Conservation (phyloP, 2,113 vertebrate species). For the Elephas maximus region DNA sequence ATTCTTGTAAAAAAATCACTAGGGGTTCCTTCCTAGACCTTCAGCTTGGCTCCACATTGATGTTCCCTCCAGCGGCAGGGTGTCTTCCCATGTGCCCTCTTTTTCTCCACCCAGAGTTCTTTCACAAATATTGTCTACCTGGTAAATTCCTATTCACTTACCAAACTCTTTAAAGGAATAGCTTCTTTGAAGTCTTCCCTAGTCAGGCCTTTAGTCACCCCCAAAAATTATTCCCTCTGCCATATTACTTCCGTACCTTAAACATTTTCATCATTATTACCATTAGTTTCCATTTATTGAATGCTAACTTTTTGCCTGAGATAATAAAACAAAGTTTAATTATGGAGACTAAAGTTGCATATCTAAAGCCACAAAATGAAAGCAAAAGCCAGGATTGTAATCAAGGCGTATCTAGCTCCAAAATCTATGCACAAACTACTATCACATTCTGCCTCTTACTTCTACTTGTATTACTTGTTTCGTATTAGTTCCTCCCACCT, state of each 20-base stretch:
- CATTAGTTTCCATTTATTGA: not conserved
- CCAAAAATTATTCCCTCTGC: not conserved
- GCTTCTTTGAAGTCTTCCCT: not conserved
- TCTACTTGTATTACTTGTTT: slow-evolving; percentile 32
- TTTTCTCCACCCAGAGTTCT: not conserved
- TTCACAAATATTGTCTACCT: not conserved
- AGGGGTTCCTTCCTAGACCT: not conserved
- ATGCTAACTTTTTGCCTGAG: not conserved
- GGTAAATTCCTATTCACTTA: not conserved
- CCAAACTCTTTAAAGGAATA: not conserved
- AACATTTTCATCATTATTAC: not conserved
- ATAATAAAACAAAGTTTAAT: not conserved
- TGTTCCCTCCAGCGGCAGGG: not conserved
- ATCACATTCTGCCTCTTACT: not conserved
- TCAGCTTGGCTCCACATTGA: not conserved
- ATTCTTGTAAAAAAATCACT: not conserved
- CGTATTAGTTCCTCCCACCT: not conserved
- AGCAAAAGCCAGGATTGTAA: not conserved
- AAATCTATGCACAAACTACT: not conserved
- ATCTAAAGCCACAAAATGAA: slow-evolving; percentile 22
- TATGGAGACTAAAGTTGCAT: not conserved
- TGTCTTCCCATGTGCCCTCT: not conserved
- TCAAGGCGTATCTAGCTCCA: not conserved
- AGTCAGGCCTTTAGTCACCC: not conserved
- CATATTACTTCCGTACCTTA: not conserved